Evolutionary conservation across 1,140 invertebrate genomes (phyloP), one percentile per base, ranked within the genome.

Genomic region (Neodiprion lecontei): DNA sequence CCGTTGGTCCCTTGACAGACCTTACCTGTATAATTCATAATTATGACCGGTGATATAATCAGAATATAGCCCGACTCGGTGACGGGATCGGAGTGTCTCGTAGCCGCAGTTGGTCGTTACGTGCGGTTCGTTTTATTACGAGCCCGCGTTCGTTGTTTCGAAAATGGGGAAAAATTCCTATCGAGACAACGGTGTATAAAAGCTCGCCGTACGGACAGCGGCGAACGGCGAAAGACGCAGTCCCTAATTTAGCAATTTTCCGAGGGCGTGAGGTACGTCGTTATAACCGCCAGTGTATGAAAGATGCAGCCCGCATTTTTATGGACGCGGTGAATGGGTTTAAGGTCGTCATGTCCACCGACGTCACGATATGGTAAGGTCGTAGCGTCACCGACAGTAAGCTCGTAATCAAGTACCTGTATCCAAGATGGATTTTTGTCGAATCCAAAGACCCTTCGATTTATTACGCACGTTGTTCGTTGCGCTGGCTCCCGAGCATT

Each of bases 291-390:
- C n/a, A 17, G 53, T 61, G 53, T 61, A 61, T 61, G n/a, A 61
- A 61, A 61, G 53, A 61, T 61, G 53, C 53, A 61, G n/a, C 53
- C 53, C 53, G 53, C 5, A 23, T 14, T 23, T 74, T 78, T 70
- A 79, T 72, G 74, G 72, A 65, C 73, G 23, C 47, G 69, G 69
- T 79, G 79, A 80, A 79, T 76, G 70, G 73, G 78, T 83, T 77
- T 77, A 79, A 78, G 79, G 77, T 66, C 71, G 53, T 75, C 75
- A 79, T 77, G 77, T 79, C 77, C 76, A 77, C 74, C 70, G 77
- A 82, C 76, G 79, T 82, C 53, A 73, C 83, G 81, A 82, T 81
- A 81, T 78, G 77, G 74, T 82, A 80, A 82, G 79, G 76, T 65
- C 69, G 65, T 65, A 49, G 65, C 74, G 50, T 76, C 67, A 78